Percentiles rank a stretch among this genome's conserved stretches.
These are phyloP conservation scores for Drosophila affinis DNA, from an alignment of 2,888 invertebrate genomes.

Conservation along the genomic window DNA sequence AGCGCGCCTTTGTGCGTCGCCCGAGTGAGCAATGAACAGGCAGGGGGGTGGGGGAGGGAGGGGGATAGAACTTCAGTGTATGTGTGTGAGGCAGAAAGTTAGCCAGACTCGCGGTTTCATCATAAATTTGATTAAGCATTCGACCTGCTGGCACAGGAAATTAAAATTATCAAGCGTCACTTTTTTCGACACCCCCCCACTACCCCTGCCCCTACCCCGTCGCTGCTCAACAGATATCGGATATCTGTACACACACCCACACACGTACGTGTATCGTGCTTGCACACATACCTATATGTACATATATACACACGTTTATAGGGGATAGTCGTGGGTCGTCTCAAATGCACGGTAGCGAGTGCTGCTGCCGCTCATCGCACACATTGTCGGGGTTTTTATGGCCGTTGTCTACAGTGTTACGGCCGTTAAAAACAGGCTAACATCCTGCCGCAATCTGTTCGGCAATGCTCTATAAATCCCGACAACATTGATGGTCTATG, in stretches of 20 bases:
- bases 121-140: slow-evolving; percentile 68
- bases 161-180: slow-evolving; percentile 63
- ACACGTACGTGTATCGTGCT: not conserved
- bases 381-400: slow-evolving; percentile 44
- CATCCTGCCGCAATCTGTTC: slow-evolving; percentile 11
- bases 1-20: slow-evolving; percentile 71
- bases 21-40: slow-evolving; percentile 64
- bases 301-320: not conserved
- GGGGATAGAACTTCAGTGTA: not conserved
- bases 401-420: slow-evolving; percentile 15
- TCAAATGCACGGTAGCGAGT: slow-evolving; percentile 13
- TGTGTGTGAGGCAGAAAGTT: not conserved
- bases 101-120: slow-evolving; percentile 50
- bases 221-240: slow-evolving; percentile 4
- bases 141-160: slow-evolving; percentile 57
- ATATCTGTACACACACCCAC: not conserved
- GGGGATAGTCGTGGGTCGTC: not conserved
- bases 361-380: slow-evolving; percentile 6
- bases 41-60: slow-evolving; percentile 1
- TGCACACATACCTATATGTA: not conserved
- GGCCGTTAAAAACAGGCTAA: slow-evolving; percentile 21
- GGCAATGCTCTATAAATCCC: slow-evolving; percentile 23
- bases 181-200: slow-evolving; percentile 17
- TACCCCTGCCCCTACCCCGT: slow-evolving; percentile 27
- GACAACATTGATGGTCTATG: slow-evolving; percentile 15